Base-by-base conservation (phyloP, 2,888 invertebrate genomes). In the Diarsia mendica region DNA sequence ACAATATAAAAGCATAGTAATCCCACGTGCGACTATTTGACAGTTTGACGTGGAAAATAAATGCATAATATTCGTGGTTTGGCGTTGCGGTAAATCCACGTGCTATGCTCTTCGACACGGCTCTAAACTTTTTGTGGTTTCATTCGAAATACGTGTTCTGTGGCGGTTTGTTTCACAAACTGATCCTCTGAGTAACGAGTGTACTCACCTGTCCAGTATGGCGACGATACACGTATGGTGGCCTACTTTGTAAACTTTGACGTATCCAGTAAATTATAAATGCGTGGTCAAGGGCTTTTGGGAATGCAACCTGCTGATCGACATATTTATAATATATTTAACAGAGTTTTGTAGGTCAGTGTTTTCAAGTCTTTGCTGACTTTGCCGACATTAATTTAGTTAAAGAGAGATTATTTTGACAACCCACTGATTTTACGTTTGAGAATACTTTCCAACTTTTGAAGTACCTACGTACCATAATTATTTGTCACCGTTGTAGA, bases 141-240 rank as follows among this genome's bases (percentile, higher is more conserved):
- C 44, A 28, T 63, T 48, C 18, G 8, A 70, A 72, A 64, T 72
- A 61, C 46, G 63, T 79, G 61, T 72, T 67, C n/a, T 46, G 49
- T 77, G 51, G 64, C 55, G 28, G 55, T 80, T 80, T 80, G 63
- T 76, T 74, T 77, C n/a, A 23, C 53, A 58, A 77, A 48, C 55
- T 68, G 66, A 74, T 77, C 71, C 70, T 71, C 73, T 77, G 76
- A 80, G 80, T 77, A 77, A 83, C 63, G 71, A 80, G 66, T 83
- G 68, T 82, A 74, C 76, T 71, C 71, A 83, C 83, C 68, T 80
- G 83, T 69, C 77, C 33, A 58, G 65, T 44, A 51, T 10, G 60
- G 55, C 60, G 67, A 67, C 70, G 67, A 69, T 63, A 75, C 48
- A 71, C 48, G 65, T 72, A 61, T 71, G 51, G 51, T 23, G 76